A percentile compares a stretch with the other conserved stretches of the same genome.
These are phyloP conservation scores for Trogon melanurus DNA, from an alignment of 2,113 vertebrate species.

Conservation along the genomic window DNA sequence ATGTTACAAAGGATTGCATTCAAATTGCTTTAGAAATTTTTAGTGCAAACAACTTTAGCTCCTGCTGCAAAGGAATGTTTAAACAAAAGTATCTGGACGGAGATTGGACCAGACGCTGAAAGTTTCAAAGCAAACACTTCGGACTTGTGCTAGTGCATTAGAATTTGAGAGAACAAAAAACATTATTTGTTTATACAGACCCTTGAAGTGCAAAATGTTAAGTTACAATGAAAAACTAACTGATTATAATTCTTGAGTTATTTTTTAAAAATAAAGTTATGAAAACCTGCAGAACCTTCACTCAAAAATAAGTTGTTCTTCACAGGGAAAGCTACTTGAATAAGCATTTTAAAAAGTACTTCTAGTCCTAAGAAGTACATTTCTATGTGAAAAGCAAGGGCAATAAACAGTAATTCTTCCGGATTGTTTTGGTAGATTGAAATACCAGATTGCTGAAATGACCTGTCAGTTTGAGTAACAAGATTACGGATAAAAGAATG, in stretches of 20 bases:
- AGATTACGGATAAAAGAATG: neutral
- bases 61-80: slow-evolving; percentile 52
- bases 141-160: neutral
- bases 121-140: slow-evolving; percentile 7
- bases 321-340: neutral
- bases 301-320: neutral
- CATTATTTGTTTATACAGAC: neutral
- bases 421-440: neutral
- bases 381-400: neutral
- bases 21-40: neutral
- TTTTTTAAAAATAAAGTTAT: neutral
- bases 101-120: neutral
- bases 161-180: neutral
- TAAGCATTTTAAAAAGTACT: neutral
- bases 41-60: neutral
- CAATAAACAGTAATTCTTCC: neutral
- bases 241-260: neutral
- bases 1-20: neutral
- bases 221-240: neutral
- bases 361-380: neutral
- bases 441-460: neutral
- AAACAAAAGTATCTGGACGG: neutral
- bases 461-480: neutral
- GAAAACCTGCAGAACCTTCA: neutral
- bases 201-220: neutral